A percentile compares a stretch with the other conserved stretches of the same genome.
Evolutionary conservation across 1,140 invertebrate genomes (phyloP).

Genomic region (Drosophila parabipectinata): DNA sequence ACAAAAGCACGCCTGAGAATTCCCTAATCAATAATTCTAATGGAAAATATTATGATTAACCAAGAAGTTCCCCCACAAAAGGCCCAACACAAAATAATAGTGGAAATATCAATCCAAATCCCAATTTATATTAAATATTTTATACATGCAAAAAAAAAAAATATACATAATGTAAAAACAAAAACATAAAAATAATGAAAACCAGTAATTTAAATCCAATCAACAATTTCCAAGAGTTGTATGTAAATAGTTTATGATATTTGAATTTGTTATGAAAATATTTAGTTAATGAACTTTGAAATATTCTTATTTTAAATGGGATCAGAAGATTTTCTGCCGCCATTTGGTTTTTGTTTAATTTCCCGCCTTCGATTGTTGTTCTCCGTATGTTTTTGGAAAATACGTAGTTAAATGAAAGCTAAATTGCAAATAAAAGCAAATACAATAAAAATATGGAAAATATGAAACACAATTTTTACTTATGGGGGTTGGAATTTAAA

Average conservation of each 20-base stretch:
- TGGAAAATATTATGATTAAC: slow-evolving; percentile 47
- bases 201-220: slow-evolving; percentile 34
- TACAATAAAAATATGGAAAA: slow-evolving; percentile 67
- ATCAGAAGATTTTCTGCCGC: slow-evolving; percentile 18
- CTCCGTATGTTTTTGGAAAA: slow-evolving; percentile 69
- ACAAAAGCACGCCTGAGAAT: slow-evolving; percentile 67
- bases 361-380: slow-evolving; percentile 56
- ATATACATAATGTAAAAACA: slow-evolving; percentile 62
- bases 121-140: slow-evolving; percentile 73
- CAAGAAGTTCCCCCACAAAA: slow-evolving; percentile 44
- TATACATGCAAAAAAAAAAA: slow-evolving; percentile 63
- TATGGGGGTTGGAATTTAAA: no score
- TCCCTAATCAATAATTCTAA: slow-evolving; percentile 56
- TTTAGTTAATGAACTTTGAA: slow-evolving; percentile 27
- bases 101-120: slow-evolving; percentile 69
- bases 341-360: slow-evolving; percentile 62
- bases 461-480: not conserved
- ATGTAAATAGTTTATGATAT: slow-evolving; percentile 75
- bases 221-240: slow-evolving; percentile 57
- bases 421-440: slow-evolving; percentile 80
- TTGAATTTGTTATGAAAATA: slow-evolving; percentile 46
- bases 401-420: slow-evolving; percentile 80
- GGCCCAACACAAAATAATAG: slow-evolving; percentile 44
- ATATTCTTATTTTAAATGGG: slow-evolving; percentile 16
- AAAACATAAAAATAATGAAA: slow-evolving; percentile 12